Percentiles rank a stretch among this genome's conserved stretches.
phyloP scores from a whole-genome alignment of 2,888 invertebrate species.

The Rhagium mordax region DNA sequence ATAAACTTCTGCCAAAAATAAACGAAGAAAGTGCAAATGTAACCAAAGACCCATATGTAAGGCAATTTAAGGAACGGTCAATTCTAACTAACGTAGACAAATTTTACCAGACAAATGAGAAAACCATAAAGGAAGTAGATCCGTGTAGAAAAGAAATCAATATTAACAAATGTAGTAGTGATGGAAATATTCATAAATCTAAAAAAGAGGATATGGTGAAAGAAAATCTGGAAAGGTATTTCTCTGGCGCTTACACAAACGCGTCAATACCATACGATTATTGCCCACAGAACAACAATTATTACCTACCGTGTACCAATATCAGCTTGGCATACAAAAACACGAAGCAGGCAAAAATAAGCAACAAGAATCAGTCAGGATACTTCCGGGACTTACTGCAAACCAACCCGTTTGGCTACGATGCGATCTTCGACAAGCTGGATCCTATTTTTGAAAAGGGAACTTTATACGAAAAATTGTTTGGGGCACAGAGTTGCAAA shows the following conservation, averaged over 20 bases:
- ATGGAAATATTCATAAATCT: not conserved
- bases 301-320: constrained; percentile 42
- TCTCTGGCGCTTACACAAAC: constrained; percentile 33
- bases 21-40: constrained; percentile 26
- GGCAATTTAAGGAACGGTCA: constrained; percentile 36
- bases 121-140: constrained; percentile 12
- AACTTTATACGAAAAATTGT: constrained; percentile 30
- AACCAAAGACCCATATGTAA: constrained; percentile 10
- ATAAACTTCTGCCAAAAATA: constrained; percentile 17
- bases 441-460: constrained; percentile 35
- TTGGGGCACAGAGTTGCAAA: constrained; percentile 12
- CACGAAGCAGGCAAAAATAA: constrained; percentile 22
- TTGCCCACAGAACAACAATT: constrained; percentile 37
- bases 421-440: constrained; percentile 30
- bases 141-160: not conserved
- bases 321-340: constrained; percentile 45
- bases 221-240: constrained; percentile 40
- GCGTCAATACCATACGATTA: constrained; percentile 42
- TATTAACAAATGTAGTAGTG: constrained; percentile 10
- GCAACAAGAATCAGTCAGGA: not conserved
- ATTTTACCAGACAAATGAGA: constrained; percentile 1
- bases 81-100: constrained; percentile 43
- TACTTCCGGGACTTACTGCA: not conserved
- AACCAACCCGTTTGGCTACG: constrained; percentile 39
- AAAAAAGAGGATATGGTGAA: constrained; percentile 35